Evolutionary conservation across 2,113 vertebrate genomes (phyloP).

Genomic region (Panurus biarmicus): DNA sequence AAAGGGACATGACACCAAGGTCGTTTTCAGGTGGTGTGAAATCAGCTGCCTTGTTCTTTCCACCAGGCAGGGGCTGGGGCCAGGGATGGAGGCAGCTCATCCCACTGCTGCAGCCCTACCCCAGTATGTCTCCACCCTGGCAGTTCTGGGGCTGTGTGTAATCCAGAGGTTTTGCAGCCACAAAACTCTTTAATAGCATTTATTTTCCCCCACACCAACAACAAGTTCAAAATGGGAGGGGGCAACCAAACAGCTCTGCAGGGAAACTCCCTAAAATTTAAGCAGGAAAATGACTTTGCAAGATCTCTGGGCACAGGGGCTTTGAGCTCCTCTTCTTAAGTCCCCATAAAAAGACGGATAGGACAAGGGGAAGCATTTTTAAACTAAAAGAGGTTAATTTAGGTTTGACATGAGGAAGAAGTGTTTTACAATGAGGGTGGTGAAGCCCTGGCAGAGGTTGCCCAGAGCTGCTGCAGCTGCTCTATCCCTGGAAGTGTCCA

Average conservation of each 20-base stretch:
- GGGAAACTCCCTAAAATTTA: background rate
- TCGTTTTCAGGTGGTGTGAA: background rate
- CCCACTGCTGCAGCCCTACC: background rate
- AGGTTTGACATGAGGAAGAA: background rate
- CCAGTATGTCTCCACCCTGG: background rate
- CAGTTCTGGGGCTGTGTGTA: fast-evolving
- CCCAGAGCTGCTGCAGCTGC: background rate
- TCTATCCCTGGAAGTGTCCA: background rate
- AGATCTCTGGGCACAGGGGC: background rate
- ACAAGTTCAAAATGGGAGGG: background rate
- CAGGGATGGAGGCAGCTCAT: fast-evolving
- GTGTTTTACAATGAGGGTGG: background rate
- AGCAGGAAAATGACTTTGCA: background rate
- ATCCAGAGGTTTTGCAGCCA: background rate
- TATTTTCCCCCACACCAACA: background rate
- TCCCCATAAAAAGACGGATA: background rate
- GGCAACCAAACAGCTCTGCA: background rate
- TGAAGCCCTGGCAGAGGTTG: background rate
- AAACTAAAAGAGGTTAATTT: background rate
- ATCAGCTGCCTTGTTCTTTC: background rate
- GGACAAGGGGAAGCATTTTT: background rate
- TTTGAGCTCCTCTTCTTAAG: background rate
- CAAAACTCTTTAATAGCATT: background rate
- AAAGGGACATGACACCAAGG: background rate
- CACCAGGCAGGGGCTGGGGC: background rate